Percentiles rank a stretch among this genome's conserved stretches.
Evolutionary conservation across 2,113 vertebrate species (phyloP).

Genomic region (Pithys albifrons): DNA sequence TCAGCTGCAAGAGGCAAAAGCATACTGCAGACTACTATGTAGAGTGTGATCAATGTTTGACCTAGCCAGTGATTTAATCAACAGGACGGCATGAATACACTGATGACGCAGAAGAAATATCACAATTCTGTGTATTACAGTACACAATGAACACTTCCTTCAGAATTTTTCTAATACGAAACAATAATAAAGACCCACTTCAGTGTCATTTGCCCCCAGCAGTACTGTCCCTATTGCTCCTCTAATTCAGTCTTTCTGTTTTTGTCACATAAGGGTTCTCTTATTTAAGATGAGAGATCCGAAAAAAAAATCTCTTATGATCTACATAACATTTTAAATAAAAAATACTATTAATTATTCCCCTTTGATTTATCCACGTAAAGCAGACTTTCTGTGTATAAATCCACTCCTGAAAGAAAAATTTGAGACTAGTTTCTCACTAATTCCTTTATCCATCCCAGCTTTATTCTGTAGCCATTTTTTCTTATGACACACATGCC

Average conservation of each 20-base stretch:
- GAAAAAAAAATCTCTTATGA: background rate
- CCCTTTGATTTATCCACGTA: background rate
- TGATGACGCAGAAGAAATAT: background rate
- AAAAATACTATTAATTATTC: background rate
- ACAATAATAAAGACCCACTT: background rate
- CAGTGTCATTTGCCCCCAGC: background rate
- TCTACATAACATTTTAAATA: background rate
- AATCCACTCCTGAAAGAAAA: background rate
- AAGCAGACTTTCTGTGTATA: background rate
- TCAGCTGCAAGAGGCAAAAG: background rate
- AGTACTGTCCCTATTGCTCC: background rate
- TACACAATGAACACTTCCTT: background rate
- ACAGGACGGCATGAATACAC: background rate
- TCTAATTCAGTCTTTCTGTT: background rate
- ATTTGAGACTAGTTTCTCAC: background rate
- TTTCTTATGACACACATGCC: background rate
- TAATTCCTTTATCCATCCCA: background rate
- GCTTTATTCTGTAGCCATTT: background rate
- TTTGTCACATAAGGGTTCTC: background rate
- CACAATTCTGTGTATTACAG: background rate
- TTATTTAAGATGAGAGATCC: background rate
- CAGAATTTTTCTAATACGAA: background rate
- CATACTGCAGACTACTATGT: background rate
- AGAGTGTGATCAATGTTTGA: background rate
- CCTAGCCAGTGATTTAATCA: background rate